Conservation (phyloP, 2,113 vertebrate genomes). For the Sisor rabdophorus region DNA sequence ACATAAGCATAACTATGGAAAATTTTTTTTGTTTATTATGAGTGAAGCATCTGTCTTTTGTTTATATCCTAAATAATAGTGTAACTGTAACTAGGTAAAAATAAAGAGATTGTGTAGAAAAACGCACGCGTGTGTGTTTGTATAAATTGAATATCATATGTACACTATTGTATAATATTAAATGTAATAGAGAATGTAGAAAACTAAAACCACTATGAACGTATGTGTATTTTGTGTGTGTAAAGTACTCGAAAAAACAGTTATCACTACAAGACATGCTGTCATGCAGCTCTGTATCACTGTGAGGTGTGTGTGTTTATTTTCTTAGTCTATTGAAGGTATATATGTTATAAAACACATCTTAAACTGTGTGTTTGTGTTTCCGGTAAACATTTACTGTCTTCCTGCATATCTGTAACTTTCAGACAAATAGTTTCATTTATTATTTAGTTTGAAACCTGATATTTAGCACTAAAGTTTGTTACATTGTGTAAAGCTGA, state of each 20-base stretch:
- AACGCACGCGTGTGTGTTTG: too few relatives aligned
- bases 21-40: too few relatives aligned
- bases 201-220: too few relatives aligned
- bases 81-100: too few relatives aligned
- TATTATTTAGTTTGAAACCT: too few relatives aligned
- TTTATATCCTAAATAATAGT: too few relatives aligned
- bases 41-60: too few relatives aligned
- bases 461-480: not conserved
- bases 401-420: not conserved
- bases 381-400: not conserved
- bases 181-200: not conserved
- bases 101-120: too few relatives aligned
- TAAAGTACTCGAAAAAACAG: not conserved
- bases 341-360: not conserved
- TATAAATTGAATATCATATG: too few relatives aligned
- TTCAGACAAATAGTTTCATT: not conserved
- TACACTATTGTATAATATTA: too few relatives aligned
- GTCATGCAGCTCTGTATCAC: not conserved
- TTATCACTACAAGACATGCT: not conserved
- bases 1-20: too few relatives aligned
- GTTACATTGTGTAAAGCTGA: not conserved
- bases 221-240: not conserved
- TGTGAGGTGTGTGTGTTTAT: not conserved
- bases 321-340: too few relatives aligned
- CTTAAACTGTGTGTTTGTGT: not conserved